Conservation (phyloP, 2,113 vertebrate species). For the Acrocephalus kingi region DNA sequence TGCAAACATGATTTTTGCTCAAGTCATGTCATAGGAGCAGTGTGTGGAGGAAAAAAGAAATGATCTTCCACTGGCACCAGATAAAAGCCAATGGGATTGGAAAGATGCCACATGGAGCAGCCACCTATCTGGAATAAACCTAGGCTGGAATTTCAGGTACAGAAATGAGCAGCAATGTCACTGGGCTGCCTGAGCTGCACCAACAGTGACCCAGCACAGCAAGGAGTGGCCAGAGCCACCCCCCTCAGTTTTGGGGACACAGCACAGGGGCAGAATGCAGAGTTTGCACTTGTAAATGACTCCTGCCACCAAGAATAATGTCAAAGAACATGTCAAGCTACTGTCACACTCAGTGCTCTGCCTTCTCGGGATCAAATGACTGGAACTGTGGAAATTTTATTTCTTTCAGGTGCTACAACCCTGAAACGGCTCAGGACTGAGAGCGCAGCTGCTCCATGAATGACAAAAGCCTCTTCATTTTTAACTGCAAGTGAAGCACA, state of each 20-base stretch:
- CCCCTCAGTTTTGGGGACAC: not conserved
- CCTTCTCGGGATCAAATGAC: not conserved
- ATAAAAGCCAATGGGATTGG: not conserved
- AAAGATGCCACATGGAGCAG: not conserved
- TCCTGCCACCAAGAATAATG: not conserved
- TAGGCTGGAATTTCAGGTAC: not conserved
- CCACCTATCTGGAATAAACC: not conserved
- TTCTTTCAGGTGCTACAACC: not conserved
- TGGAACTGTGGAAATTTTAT: not conserved
- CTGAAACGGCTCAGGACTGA: not conserved
- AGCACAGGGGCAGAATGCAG: accelerated
- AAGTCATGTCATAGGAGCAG: not conserved
- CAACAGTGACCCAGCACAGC: not conserved
- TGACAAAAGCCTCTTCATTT: not conserved
- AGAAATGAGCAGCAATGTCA: not conserved
- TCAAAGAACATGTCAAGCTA: accelerated
- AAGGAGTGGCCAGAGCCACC: not conserved
- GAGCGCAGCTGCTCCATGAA: not conserved
- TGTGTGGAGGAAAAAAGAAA: not conserved
- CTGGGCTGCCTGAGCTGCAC: not conserved
- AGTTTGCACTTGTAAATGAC: not conserved
- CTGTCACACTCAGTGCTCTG: not conserved
- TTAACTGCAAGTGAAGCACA: not conserved
- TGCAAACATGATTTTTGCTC: not conserved
- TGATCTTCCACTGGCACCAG: accelerated